phyloP scores from a whole-genome alignment of 2,113 vertebrate species.

The Indicator maculatus region DNA sequence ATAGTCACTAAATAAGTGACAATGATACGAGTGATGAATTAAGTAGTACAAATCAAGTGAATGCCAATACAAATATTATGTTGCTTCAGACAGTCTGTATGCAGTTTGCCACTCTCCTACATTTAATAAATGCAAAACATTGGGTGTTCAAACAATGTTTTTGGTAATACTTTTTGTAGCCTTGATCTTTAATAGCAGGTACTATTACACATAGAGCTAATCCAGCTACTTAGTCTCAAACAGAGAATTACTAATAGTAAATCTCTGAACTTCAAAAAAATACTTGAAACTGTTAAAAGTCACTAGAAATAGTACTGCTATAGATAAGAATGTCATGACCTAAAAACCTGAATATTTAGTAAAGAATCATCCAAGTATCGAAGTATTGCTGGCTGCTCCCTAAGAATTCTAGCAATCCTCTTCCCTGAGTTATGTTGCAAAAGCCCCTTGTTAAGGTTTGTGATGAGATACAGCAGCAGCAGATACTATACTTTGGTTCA shows the following conservation, averaged over 20 bases:
- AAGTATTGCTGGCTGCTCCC: neutral
- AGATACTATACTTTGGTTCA: neutral
- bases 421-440: neutral
- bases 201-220: neutral
- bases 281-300: neutral
- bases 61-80: neutral
- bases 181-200: neutral
- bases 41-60: neutral
- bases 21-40: neutral
- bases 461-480: neutral
- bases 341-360: neutral
- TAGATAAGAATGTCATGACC: neutral
- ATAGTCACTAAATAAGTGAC: neutral
- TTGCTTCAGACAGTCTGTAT: neutral
- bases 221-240: neutral
- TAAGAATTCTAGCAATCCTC: neutral
- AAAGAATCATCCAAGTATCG: neutral
- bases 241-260: neutral
- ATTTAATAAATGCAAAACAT: neutral
- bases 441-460: neutral
- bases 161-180: neutral
- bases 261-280: neutral
- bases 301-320: neutral
- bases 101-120: neutral
- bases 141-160: neutral